These are phyloP conservation scores for Brachypteracias leptosomus DNA, from an alignment of 2,113 vertebrate species.

Conservation along the genomic window DNA sequence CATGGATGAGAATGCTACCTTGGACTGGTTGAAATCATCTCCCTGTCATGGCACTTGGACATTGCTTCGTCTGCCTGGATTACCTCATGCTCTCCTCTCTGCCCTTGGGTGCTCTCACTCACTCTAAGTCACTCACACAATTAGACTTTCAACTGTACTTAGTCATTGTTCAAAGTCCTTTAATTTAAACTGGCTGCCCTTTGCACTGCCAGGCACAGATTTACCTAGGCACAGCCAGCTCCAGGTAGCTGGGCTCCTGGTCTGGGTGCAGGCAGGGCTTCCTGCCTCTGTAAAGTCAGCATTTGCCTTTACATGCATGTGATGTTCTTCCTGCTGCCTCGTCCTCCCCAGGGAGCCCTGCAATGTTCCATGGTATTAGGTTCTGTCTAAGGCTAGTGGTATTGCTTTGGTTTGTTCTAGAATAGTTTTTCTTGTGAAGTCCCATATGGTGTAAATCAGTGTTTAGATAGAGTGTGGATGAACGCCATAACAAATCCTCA, in stretches of 20 bases:
- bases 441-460: background rate
- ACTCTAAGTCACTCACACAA: background rate
- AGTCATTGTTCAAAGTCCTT: background rate
- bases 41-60: rapidly evolving
- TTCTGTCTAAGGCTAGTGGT: background rate
- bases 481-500: background rate
- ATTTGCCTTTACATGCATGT: background rate
- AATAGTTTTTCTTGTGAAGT: background rate
- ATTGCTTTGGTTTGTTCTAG: background rate
- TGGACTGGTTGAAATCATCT: rapidly evolving
- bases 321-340: background rate
- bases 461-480: rapidly evolving
- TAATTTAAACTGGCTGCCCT: background rate
- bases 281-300: background rate
- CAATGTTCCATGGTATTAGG: rapidly evolving
- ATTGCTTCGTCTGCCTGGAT: rapidly evolving
- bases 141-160: background rate
- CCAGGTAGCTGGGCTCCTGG: rapidly evolving
- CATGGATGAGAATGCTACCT: background rate
- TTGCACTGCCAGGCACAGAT: background rate
- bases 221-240: background rate
- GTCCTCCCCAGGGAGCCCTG: background rate
- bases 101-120: rapidly evolving
- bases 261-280: rapidly evolving
- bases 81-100: rapidly evolving